These are phyloP conservation scores for Bufo bufo DNA, from an alignment of 2,113 vertebrate species.

Conservation along the genomic window DNA sequence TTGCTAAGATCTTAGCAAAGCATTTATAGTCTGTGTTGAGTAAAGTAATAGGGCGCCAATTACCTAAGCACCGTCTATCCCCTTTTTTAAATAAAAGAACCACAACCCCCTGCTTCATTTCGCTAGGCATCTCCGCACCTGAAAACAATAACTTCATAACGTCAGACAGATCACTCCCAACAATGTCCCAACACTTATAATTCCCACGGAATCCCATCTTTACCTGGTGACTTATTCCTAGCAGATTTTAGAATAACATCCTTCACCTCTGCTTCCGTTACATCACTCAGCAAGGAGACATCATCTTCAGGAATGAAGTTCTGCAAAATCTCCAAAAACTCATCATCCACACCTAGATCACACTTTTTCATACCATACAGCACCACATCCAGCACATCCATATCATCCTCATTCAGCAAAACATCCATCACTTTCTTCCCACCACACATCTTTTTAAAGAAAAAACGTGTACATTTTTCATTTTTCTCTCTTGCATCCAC, in stretches of 20 bases:
- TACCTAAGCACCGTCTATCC: not conserved
- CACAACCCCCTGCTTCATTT: not conserved
- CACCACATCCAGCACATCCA: not conserved
- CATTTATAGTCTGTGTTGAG: too few relatives aligned
- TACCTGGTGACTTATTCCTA: not conserved
- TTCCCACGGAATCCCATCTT: not conserved
- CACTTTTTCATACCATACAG: not conserved
- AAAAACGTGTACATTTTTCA: constrained; percentile 9
- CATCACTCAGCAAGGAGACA: too few relatives aligned
- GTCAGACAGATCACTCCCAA: not conserved
- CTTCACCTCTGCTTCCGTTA: not conserved
- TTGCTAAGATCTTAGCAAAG: too few relatives aligned
- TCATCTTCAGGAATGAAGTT: too few relatives aligned
- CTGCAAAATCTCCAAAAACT: not conserved
- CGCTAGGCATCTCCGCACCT: not conserved
- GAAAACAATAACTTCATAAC: not conserved
- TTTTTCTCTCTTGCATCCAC: not conserved
- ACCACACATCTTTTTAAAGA: not conserved
- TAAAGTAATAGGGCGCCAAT: not conserved
- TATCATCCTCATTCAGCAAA: too few relatives aligned
- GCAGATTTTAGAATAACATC: not conserved
- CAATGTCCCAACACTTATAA: not conserved
- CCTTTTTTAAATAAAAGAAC: not conserved
- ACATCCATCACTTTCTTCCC: not conserved
- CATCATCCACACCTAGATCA: not conserved